Base-by-base conservation (phyloP, 2,113 vertebrate genomes). In the Morone saxatilis region DNA sequence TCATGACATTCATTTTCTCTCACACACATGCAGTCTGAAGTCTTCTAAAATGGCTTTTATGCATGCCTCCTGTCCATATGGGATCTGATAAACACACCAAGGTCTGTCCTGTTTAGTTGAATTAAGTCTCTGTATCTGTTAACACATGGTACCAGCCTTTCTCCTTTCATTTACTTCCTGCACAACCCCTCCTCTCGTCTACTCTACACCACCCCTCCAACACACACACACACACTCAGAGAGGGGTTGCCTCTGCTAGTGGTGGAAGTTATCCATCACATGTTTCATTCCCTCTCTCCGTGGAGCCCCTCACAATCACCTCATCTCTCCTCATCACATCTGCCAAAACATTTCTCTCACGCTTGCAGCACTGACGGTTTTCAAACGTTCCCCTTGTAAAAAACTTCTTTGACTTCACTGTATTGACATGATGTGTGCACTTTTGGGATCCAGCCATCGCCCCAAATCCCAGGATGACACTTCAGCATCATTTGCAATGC, bases 221-320 rank as follows among this genome's bases (percentile, higher is more conserved):
- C 71, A 56, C 76, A 57, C 57, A 61, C 67, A 36, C 56, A 20
- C 83, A 80, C 51, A 53, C 71, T 60, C 61, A 59, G 40, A 70
- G 43, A 47, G 7, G 59, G 66, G 71, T 75, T 71, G 66, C 67
- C 79, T 81, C 53, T 70, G 31, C 69, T 40, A 65, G 65, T 12
- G 47, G 87, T 91, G 89, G 89, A 93, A 92, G 91, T 86, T 86
- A 90, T 93, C 89, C 88, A 93, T 94, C 93, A 92, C 89, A 78
- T 86, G 76, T 71, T 88, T 89, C 84, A 82, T 83, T 81, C 83
- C 78, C 69, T 77, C 80, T 73, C 84, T 86, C 67, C 36, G 20
- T 17, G 57, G 80, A 89, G 83, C 75, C 78, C 63, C 83, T 92
- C 81, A 85, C 76, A 74, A 72, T 94, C 93, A 91, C 90, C 86